These are phyloP conservation scores for Ispidina picta DNA, from an alignment of 2,797 vertebrate species.

Conservation along the genomic window DNA sequence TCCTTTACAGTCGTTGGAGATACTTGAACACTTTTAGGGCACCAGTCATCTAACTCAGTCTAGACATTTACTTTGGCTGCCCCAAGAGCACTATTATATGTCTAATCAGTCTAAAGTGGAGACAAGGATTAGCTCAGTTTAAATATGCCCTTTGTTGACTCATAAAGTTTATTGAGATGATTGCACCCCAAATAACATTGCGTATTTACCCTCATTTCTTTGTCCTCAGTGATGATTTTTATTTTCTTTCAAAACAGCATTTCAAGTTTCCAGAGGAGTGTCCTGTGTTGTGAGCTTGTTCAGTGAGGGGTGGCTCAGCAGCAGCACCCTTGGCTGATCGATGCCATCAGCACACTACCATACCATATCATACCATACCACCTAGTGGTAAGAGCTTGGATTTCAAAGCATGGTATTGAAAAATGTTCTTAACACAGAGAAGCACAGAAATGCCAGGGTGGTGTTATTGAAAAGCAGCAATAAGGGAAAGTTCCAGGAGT, in stretches of 20 bases:
- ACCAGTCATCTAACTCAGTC: background rate
- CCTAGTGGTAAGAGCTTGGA: background rate
- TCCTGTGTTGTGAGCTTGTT: background rate
- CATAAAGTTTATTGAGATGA: background rate
- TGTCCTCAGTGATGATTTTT: background rate
- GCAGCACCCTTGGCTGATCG: background rate
- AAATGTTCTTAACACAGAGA: accelerated
- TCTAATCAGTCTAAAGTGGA: background rate
- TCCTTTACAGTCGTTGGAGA: background rate
- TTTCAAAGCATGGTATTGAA: background rate
- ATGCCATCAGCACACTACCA: background rate
- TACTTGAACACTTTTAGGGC: background rate
- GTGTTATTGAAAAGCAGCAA: background rate
- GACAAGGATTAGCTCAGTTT: background rate
- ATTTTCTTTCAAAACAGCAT: background rate
- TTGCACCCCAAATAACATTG: background rate
- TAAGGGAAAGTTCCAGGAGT: background rate
- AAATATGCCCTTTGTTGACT: background rate
- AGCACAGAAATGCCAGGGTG: background rate
- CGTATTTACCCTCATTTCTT: background rate
- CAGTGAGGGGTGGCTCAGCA: background rate
- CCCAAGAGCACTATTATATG: background rate
- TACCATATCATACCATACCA: background rate
- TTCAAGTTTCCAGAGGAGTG: background rate
- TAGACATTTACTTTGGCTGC: background rate